Conservation (phyloP, 1,140 invertebrate species). For the Lamellibrachia luymesi region DNA sequence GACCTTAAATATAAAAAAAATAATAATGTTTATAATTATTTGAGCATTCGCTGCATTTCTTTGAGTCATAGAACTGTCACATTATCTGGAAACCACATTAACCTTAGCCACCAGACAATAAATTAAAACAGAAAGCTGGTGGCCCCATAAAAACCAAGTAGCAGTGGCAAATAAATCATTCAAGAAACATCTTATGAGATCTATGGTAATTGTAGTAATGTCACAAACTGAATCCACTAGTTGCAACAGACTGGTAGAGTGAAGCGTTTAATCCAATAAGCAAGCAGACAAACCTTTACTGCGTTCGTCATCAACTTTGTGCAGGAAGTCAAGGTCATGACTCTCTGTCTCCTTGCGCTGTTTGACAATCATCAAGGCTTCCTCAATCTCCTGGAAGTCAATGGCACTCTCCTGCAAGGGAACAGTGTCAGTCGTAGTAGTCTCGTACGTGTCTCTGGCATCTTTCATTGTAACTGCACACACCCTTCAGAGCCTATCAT, state of each 20-base stretch:
- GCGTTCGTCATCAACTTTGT: constrained; percentile 50
- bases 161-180: too few relatives aligned
- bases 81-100: constrained; percentile 8
- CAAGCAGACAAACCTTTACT: constrained; percentile 38
- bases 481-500: too few relatives aligned
- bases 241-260: neutral
- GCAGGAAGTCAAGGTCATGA: constrained; percentile 49
- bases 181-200: neutral
- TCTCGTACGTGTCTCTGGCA: too few relatives aligned
- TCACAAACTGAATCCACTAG: neutral
- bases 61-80: neutral
- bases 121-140: neutral
- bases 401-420: constrained; percentile 45
- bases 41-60: neutral
- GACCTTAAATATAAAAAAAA: neutral
- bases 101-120: neutral
- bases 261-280: neutral
- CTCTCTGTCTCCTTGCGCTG: constrained; percentile 48
- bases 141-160: too few relatives aligned
- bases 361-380: constrained; percentile 56
- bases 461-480: too few relatives aligned
- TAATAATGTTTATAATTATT: neutral
- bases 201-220: neutral
- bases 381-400: constrained; percentile 58
- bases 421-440: neutral